A percentile compares a stretch with the other conserved stretches of the same genome.
Evolutionary conservation across 1,140 invertebrate genomes (phyloP).

Genomic region (Brachionus asplanchnoidis): DNA sequence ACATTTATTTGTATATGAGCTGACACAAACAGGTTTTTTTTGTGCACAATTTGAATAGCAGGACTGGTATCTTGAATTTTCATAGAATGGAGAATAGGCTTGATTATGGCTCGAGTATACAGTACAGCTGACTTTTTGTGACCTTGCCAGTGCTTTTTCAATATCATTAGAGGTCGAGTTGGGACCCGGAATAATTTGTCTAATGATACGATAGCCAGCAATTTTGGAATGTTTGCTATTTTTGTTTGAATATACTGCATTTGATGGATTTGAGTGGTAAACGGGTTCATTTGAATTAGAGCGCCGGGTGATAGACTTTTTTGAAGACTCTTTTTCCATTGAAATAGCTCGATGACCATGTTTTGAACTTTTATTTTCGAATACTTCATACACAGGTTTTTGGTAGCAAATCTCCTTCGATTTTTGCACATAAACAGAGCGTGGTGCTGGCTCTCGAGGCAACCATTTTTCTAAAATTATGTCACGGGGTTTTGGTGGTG

Average conservation of each 20-base stretch:
- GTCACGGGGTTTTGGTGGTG: conserved; percentile 10
- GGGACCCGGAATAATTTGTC: conserved; percentile 26
- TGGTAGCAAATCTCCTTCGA: neutral
- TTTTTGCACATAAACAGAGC: neutral
- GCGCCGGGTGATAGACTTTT: neutral
- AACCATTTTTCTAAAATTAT: conserved; percentile 29
- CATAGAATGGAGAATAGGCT: neutral
- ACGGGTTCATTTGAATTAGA: neutral
- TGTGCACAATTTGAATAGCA: neutral
- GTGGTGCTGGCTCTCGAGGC: neutral
- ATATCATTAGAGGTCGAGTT: neutral
- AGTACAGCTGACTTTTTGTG: conserved; percentile 14
- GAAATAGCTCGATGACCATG: neutral
- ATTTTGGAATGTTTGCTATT: neutral
- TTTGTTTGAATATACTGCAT: neutral
- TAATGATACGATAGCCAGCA: conserved; percentile 28
- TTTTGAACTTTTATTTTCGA: neutral
- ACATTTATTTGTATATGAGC: neutral
- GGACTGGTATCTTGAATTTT: neutral
- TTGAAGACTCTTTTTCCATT: neutral
- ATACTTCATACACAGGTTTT: neutral
- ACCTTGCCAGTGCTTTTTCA: neutral
- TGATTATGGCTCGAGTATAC: conserved; percentile 9
- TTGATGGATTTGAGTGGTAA: neutral
- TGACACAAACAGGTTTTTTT: no score